A percentile compares a stretch with the other conserved stretches of the same genome.
Conservation (phyloP, 2,888 invertebrate species). For the Margaritifera margaritifera region DNA sequence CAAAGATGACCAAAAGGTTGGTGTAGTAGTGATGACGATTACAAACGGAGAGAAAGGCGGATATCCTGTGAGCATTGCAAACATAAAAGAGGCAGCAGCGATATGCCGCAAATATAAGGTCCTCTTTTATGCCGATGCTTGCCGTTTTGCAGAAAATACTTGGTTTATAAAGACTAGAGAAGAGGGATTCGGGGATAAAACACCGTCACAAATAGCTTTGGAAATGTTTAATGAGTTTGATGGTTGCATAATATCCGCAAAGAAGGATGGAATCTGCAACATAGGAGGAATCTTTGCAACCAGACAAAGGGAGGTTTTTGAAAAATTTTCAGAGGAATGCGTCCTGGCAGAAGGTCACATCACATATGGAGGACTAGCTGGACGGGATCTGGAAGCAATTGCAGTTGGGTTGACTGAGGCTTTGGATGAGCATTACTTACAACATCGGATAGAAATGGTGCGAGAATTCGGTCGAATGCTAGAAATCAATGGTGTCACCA, state of each 20-base stretch:
- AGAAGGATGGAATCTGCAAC: constrained; percentile 28
- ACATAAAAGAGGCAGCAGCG: constrained; percentile 8
- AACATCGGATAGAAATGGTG: not conserved
- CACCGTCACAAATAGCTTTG: constrained; percentile 8
- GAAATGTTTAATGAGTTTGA: constrained; percentile 28
- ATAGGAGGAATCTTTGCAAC: constrained; percentile 9
- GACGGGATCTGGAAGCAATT: not conserved
- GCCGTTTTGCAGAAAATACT: constrained; percentile 23
- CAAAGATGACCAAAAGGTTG: not conserved
- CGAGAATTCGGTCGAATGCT: not conserved
- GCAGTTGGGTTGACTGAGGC: constrained; percentile 2
- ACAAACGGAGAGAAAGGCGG: constrained; percentile 18
- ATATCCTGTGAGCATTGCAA: constrained; percentile 23
- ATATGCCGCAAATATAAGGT: constrained; percentile 12
- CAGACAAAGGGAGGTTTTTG: not conserved
- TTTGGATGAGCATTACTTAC: not conserved
- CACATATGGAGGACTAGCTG: constrained; percentile 1
- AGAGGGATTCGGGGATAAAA: constrained; percentile 3
- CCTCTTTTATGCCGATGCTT: constrained; percentile 15
- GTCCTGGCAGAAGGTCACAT: not conserved
- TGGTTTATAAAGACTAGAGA: constrained; percentile 23
- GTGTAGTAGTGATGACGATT: constrained; percentile 11
- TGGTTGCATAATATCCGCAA: constrained; percentile 14
- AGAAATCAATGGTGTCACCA: not conserved
- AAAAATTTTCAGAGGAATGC: not conserved